phyloP scores from a whole-genome alignment of 2,888 invertebrate genomes.

The Cryptus armator region DNA sequence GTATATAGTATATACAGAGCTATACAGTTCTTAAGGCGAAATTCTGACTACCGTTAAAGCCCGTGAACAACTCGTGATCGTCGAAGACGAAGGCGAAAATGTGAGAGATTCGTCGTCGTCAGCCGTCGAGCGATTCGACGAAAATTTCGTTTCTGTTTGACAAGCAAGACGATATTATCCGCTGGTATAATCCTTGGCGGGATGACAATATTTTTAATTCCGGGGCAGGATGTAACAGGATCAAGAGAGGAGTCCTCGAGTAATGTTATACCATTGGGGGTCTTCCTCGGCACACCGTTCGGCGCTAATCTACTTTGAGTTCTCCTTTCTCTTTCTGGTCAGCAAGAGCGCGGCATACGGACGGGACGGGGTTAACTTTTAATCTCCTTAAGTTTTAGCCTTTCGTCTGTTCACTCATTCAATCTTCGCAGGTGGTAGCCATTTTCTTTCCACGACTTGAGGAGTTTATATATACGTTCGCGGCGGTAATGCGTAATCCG shows the following conservation, averaged over 20 bases:
- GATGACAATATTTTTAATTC: slow-evolving; percentile 84
- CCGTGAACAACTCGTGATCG: neutral
- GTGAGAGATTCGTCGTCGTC: slow-evolving; percentile 33
- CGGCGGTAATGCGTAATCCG: slow-evolving; percentile 78
- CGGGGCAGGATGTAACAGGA: slow-evolving; percentile 82
- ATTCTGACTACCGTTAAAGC: slow-evolving; percentile 46
- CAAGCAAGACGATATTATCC: slow-evolving; percentile 80
- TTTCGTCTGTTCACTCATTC: slow-evolving; percentile 56
- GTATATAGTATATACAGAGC: neutral
- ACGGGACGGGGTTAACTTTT: slow-evolving; percentile 78
- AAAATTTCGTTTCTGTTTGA: slow-evolving; percentile 80
- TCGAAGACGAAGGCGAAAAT: slow-evolving; percentile 8
- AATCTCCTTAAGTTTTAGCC: slow-evolving; percentile 82
- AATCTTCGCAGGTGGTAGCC: slow-evolving; percentile 68
- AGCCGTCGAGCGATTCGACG: slow-evolving; percentile 67
- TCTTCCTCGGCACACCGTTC: slow-evolving; percentile 63
- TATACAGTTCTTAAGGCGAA: slow-evolving; percentile 17
- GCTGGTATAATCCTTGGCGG: slow-evolving; percentile 78
- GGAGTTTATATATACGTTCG: slow-evolving; percentile 29
- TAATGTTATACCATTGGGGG: slow-evolving; percentile 80
- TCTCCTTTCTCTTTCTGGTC: slow-evolving; percentile 56
- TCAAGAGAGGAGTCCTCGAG: slow-evolving; percentile 75
- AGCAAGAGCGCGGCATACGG: slow-evolving; percentile 19
- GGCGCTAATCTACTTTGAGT: slow-evolving; percentile 81
- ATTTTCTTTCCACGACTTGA: slow-evolving; percentile 77